Base-by-base conservation (phyloP, 2,888 invertebrate genomes). In the Aromia moschata region DNA sequence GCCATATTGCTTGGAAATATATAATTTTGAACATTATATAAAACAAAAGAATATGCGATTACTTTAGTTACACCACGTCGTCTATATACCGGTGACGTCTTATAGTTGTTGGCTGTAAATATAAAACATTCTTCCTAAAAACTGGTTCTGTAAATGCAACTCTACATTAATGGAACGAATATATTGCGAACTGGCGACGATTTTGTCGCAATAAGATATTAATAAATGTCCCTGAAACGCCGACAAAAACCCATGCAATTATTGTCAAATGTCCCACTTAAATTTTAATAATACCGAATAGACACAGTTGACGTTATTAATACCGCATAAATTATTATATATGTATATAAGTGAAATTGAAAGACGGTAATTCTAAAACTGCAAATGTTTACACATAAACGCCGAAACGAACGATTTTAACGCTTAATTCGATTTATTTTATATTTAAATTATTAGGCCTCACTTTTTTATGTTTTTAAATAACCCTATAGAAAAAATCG, bases 271-370 rank as follows among this genome's bases (percentile, higher is more conserved):
- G 33, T 33, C 33, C 33, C 11, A 33, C 33, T 33, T 33, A 11
- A 33, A 33, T 33, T 33, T 33, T 2, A 33, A 33, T 33, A 33
- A n/a, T n/a, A n/a, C n/a, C n/a, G n/a, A n/a, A n/a, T n/a, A n/a
- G 9, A 5, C 9, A 25, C 9, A 5, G 9, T 25, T 25, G 25
- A 4, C 5, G 9, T 25, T 25, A 25, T 25, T 25, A 25, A 25
- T 5, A 25, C 4, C 4, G 9, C 25, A 5, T 4, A 9, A 25
- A 4, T 5, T 9, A 25, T 25, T 4, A 25, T 25, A 4, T 9
- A 25, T 25, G 25, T 25, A 25, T 4, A 9, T 25, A 25, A 25
- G 9, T 25, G 9, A 25, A 25, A 25, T 25, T 25, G 25, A 9
- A 25, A 5, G 4, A 4, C 9, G 25, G 9, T 25, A 5, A 25